Evolutionary conservation across 2,113 vertebrate species (phyloP), one percentile per base, ranked within the genome.

Genomic region (Ondatra zibethicus): DNA sequence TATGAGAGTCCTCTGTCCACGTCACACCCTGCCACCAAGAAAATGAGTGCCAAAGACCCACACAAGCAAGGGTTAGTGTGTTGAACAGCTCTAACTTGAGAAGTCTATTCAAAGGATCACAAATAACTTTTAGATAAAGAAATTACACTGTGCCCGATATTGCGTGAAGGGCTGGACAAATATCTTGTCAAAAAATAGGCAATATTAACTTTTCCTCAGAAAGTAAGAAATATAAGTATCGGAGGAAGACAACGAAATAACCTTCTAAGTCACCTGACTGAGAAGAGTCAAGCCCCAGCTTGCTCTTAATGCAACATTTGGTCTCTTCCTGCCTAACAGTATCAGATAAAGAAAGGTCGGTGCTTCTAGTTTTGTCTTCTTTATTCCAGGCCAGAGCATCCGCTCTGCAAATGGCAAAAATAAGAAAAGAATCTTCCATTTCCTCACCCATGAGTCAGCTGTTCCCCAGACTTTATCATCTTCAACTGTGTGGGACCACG

Each of bases 391-490:
- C 78, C n/a, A 88, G 45, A 55, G 21, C 66, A 84, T 80, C 80
- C 88, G 31, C 81, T 97, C 89, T 81, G 85, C 76, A 93, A 96
- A 88, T 85, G 80, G 29, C 88, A 76, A 94, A 94, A 80, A 39
- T 75, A 92, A 68, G 50, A 95, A 90, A 88, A 94, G 91, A 97
- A 97, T 25, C 66, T 86, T 92, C 89, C 85, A 90, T 95, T 92
- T 97, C 81, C 65, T 75, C 17, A 10, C 61, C 70, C 19, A 45
- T 39, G 68, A 96, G n/a, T 63, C 92, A 91, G 50, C 82, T 75
- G 80, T 90, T 81, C n/a, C 92, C 75, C 39, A 95, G 90, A 47
- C n/a, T 92, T 75, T 94, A 65, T 93, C 70, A 36, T 91, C 45
- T 17, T 73, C 50, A 90, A 90, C 33, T 39, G 47, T 0, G 65